phyloP scores from a whole-genome alignment of 1,140 invertebrate species.

The Gryllus bimaculatus region DNA sequence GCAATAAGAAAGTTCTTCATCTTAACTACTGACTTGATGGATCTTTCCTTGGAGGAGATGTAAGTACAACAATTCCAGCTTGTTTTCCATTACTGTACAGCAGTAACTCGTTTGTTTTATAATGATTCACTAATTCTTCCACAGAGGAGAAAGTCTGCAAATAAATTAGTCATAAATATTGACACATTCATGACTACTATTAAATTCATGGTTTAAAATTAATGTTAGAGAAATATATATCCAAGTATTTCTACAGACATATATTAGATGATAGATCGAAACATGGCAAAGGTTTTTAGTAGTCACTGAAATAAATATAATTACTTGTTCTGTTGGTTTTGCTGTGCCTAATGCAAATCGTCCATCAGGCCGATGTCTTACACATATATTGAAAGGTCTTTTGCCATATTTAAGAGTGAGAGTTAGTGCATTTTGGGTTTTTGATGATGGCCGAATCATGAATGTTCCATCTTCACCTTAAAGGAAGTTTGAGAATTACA shows the following conservation, averaged over 20 bases:
- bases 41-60: not conserved
- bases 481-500: not conserved
- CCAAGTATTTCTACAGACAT: not conserved
- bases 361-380: slow-evolving; percentile 19
- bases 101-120: slow-evolving; percentile 16
- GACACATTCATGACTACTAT: too few species aligned
- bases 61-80: not conserved
- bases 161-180: too few species aligned
- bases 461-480: slow-evolving; percentile 21
- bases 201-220: too few species aligned
- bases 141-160: slow-evolving; percentile 19
- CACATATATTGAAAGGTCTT: slow-evolving; percentile 21
- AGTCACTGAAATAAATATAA: not conserved
- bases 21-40: not conserved
- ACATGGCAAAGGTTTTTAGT: too few species aligned
- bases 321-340: slow-evolving; percentile 23
- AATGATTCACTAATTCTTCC: slow-evolving; percentile 19
- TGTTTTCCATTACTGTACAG: slow-evolving; percentile 16
- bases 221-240: not conserved
- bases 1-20: too few species aligned
- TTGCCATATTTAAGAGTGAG: slow-evolving; percentile 18
- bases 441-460: slow-evolving; percentile 21
- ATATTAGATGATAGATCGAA: too few species aligned
- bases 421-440: slow-evolving; percentile 21
- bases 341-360: slow-evolving; percentile 21